Conservation (phyloP, 2,888 invertebrate genomes). For the Eulithis prunata region DNA sequence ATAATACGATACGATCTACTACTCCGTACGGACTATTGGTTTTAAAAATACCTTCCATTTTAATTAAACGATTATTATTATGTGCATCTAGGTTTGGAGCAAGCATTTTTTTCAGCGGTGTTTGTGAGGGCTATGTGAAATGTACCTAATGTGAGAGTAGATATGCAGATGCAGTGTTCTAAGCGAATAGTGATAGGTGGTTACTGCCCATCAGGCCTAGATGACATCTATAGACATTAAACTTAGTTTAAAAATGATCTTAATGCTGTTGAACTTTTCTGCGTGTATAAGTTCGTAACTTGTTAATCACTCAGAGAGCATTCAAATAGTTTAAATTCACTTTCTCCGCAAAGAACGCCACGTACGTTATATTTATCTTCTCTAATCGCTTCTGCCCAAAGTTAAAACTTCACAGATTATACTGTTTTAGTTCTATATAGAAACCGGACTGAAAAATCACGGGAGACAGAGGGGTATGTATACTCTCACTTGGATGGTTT, state of each 20-base stretch:
- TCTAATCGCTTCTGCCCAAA: background rate
- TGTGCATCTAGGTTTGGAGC: constrained; percentile 1
- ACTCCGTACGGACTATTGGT: constrained; percentile 1
- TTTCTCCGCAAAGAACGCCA: constrained; percentile 15
- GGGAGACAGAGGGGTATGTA: constrained; percentile 1
- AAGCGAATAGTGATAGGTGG: background rate
- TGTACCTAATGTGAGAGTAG: constrained; percentile 12
- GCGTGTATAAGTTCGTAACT: constrained; percentile 22
- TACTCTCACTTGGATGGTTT: constrained; percentile 8
- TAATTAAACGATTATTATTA: background rate
- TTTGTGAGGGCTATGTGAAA: background rate
- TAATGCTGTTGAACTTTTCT: constrained; percentile 25
- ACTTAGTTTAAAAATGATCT: constrained; percentile 6
- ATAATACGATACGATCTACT: background rate
- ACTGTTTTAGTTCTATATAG: background rate
- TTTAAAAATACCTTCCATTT: background rate
- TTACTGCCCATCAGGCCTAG: constrained; percentile 18
- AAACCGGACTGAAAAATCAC: background rate
- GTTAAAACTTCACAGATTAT: constrained; percentile 5
- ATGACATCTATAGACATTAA: constrained; percentile 4
- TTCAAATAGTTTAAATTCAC: constrained; percentile 16
- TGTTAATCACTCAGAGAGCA: constrained; percentile 24
- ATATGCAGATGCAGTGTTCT: constrained; percentile 14
- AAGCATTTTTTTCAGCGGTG: constrained; percentile 17
- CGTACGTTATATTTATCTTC: constrained; percentile 6